Evolutionary conservation across 1,140 invertebrate species (phyloP).

Genomic region (Drosophila kepulauana): DNA sequence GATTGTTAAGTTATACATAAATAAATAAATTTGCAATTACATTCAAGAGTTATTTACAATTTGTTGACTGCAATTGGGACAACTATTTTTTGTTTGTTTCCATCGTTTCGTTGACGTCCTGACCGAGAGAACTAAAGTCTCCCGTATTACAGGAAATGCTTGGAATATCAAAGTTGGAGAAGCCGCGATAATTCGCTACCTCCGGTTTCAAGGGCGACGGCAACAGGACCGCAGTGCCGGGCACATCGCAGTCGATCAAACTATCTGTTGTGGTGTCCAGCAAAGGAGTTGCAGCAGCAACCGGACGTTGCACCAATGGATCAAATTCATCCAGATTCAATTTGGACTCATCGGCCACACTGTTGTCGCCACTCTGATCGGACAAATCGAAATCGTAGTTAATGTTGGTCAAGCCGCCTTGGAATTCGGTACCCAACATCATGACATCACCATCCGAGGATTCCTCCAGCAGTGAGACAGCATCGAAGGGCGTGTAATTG

Average conservation of each 20-base stretch:
- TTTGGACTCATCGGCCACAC: constrained; percentile 87
- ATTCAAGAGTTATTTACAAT: constrained; percentile 59
- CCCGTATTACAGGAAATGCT: constrained; percentile 91
- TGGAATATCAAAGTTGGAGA: constrained; percentile 89
- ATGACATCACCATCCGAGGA: constrained; percentile 86
- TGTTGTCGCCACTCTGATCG: constrained; percentile 89
- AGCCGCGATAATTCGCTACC: constrained; percentile 88
- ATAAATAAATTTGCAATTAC: constrained; percentile 65
- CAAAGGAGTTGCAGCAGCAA: too few relatives aligned
- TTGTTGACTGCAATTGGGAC: constrained; percentile 21
- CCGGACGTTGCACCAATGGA: constrained; percentile 64
- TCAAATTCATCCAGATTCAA: constrained; percentile 85
- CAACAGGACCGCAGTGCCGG: constrained; percentile 86
- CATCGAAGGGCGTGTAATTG: constrained; percentile 86
- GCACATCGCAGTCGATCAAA: constrained; percentile 86
- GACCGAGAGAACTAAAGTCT: constrained; percentile 84
- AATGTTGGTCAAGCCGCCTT: constrained; percentile 88
- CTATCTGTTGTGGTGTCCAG: constrained; percentile 56
- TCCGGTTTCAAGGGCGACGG: constrained; percentile 88
- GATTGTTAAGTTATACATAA: constrained; percentile 44
- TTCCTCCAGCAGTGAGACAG: constrained; percentile 86
- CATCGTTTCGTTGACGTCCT: constrained; percentile 35
- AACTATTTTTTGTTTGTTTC: constrained; percentile 14
- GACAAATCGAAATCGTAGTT: constrained; percentile 91
- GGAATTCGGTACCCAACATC: constrained; percentile 83